Percentiles rank a stretch among this genome's conserved stretches.
These are phyloP conservation scores for Leptothorax acervorum DNA, from an alignment of 2,888 invertebrate genomes.

Conservation along the genomic window DNA sequence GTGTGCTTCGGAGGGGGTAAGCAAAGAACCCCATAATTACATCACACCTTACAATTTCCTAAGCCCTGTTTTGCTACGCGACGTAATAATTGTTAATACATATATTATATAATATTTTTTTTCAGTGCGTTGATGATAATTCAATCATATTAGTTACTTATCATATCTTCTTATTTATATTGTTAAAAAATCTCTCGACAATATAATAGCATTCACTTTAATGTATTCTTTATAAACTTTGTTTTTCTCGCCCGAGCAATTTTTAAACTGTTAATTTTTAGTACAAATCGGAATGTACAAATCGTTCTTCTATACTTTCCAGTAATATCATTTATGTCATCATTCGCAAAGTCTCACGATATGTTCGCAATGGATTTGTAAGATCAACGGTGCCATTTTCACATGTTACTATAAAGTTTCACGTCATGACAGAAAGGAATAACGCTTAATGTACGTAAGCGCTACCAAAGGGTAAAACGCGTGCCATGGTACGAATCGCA, in stretches of 20 bases:
- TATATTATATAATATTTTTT: not conserved
- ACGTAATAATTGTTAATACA: too few relatives aligned
- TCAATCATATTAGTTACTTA: not conserved
- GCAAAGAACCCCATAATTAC: too few relatives aligned
- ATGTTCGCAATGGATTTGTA: not conserved
- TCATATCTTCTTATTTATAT: too few relatives aligned
- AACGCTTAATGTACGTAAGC: constrained; percentile 14
- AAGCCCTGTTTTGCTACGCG: too few relatives aligned
- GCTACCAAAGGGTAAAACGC: not conserved
- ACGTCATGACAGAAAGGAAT: not conserved
- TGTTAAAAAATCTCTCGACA: not conserved
- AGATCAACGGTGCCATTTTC: not conserved
- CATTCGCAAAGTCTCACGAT: not conserved
- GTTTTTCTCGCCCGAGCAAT: not conserved
- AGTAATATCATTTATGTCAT: not conserved
- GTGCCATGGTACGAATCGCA: not conserved
- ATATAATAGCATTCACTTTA: not conserved
- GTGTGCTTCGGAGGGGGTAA: too few relatives aligned
- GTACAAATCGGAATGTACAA: not conserved
- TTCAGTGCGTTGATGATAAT: not conserved
- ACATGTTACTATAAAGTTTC: not conserved
- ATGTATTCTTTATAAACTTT: not conserved
- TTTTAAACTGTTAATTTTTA: not conserved
- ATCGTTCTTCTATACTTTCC: not conserved
- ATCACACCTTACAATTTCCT: too few relatives aligned